Conservation (phyloP, 2,113 vertebrate species). For the Camarhynchus parvulus region DNA sequence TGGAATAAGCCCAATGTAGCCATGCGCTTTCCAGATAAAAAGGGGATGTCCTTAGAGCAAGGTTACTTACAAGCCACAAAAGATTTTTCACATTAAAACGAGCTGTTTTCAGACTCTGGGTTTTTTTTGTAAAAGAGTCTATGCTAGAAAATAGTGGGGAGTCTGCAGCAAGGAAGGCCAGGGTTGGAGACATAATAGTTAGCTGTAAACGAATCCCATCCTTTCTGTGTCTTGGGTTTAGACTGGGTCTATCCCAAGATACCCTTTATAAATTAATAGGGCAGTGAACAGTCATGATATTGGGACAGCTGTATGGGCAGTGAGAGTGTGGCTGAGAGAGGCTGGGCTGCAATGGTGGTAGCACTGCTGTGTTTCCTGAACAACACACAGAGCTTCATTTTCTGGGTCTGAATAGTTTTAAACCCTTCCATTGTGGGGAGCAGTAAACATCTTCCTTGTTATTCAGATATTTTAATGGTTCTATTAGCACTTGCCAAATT, state of each 20-base stretch:
- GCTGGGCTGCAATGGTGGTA: neutral
- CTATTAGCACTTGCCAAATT: slow-evolving; percentile 5
- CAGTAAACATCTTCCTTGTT: neutral
- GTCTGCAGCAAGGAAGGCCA: fast-evolving
- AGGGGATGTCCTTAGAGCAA: neutral
- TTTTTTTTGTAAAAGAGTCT: neutral
- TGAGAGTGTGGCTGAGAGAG: neutral
- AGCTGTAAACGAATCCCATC: neutral
- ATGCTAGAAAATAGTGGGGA: neutral
- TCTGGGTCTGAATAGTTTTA: neutral
- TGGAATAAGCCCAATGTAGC: neutral
- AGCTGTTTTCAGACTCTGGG: neutral
- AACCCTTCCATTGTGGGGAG: neutral
- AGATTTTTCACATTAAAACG: neutral
- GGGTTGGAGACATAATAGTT: neutral
- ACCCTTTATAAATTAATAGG: neutral
- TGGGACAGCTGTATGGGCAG: neutral
- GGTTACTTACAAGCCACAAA: neutral
- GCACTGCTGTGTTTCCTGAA: neutral
- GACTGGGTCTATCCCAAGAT: neutral
- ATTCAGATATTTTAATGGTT: neutral
- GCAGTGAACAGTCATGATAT: neutral
- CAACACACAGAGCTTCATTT: neutral
- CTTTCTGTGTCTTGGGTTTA: neutral
- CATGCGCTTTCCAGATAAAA: neutral